These are phyloP conservation scores for Drosophila ironensis DNA, from an alignment of 1,140 invertebrate species.

Conservation along the genomic window DNA sequence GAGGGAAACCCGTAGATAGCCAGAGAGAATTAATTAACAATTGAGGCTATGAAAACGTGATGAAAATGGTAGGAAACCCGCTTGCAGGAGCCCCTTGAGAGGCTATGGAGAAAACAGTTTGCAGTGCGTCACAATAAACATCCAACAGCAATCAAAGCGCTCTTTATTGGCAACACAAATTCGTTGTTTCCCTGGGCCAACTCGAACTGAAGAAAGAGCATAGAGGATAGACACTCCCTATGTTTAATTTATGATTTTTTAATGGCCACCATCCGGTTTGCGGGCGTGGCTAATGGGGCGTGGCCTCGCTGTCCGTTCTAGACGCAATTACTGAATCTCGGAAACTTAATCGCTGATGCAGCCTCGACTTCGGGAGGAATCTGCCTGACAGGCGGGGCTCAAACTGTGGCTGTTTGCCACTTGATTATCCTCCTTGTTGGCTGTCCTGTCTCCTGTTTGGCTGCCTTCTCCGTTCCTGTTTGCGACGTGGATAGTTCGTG, in stretches of 20 bases:
- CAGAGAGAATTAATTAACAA: slow-evolving; percentile 27
- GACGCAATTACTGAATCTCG: slow-evolving; percentile 25
- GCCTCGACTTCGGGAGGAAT: background rate
- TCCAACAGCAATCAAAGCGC: slow-evolving; percentile 23
- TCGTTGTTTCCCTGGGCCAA: background rate
- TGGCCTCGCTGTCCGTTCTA: slow-evolving; percentile 12
- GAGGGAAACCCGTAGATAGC: background rate
- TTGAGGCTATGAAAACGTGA: slow-evolving; percentile 16
- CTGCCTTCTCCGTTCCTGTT: background rate
- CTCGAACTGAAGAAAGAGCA: background rate
- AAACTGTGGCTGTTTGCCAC: background rate
- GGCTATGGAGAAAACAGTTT: background rate
- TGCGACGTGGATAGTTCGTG: background rate
- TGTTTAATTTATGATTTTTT: slow-evolving; percentile 37
- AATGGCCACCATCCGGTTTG: slow-evolving; percentile 21
- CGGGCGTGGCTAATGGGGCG: slow-evolving; percentile 18
- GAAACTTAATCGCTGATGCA: slow-evolving; percentile 23
- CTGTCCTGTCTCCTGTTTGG: background rate
- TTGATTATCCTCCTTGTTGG: slow-evolving; percentile 1
- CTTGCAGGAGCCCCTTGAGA: background rate
- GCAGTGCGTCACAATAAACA: slow-evolving; percentile 17
- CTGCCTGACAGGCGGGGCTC: background rate
- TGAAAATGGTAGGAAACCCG: slow-evolving; percentile 18
- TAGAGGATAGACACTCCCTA: background rate
- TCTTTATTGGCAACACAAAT: slow-evolving; percentile 15